Conservation (phyloP, 2,113 vertebrate species). For the Coreoperca whiteheadi region DNA sequence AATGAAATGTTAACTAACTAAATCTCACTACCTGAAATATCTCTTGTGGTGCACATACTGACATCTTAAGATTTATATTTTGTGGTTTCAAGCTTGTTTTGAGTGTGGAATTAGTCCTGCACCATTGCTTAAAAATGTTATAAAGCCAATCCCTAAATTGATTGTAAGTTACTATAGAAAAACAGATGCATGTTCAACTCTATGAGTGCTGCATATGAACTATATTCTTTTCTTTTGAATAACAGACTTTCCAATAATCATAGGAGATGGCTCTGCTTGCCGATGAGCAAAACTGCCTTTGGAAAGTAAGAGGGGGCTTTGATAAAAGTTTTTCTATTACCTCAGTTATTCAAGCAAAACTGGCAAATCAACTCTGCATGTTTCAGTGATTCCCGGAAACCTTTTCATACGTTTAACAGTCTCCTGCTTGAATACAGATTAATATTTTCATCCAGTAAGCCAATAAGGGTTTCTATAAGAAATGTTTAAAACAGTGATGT, state of each 20-base stretch:
- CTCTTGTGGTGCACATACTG: not conserved
- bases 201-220: constrained; percentile 45
- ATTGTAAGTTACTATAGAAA: constrained; percentile 1
- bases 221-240: constrained; percentile 31
- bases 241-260: constrained; percentile 60
- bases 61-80: not conserved
- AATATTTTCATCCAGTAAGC: constrained; percentile 28
- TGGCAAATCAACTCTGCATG: constrained; percentile 62
- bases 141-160: not conserved
- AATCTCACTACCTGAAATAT: not conserved
- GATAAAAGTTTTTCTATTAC: constrained; percentile 79
- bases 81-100: constrained; percentile 20
- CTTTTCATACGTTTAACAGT: constrained; percentile 54
- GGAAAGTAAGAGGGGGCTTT: constrained; percentile 55
- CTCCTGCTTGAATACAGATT: constrained; percentile 60
- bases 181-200: constrained; percentile 21
- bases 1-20: not conserved
- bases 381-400: constrained; percentile 62
- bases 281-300: constrained; percentile 57
- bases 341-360: constrained; percentile 73
- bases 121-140: constrained; percentile 7
- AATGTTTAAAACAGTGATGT: constrained; percentile 15
- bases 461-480: constrained; percentile 4
- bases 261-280: constrained; percentile 51
- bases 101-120: constrained; percentile 15